Percentiles rank a stretch among this genome's conserved stretches.
Conservation (phyloP, 2,888 invertebrate genomes). For the Heliconius cydno region DNA sequence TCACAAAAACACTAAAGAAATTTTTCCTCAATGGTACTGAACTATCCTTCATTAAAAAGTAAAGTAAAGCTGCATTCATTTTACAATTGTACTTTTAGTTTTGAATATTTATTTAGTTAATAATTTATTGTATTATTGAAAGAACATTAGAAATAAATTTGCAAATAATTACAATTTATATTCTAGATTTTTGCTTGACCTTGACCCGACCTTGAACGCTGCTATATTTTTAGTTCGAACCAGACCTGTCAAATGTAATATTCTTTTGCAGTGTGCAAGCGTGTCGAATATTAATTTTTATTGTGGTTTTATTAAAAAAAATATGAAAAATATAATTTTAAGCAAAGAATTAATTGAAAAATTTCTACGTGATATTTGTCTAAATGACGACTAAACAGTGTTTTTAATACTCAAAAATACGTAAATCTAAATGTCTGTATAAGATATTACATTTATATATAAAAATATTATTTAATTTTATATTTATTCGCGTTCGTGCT, state of each 20-base stretch:
- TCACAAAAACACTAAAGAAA: neutral
- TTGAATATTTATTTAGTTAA: no score
- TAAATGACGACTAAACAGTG: no score
- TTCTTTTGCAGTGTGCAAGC: neutral
- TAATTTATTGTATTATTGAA: no score
- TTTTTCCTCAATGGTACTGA: neutral
- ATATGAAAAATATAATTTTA: no score
- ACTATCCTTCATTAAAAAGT: neutral
- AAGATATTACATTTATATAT: no score
- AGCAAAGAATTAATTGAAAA: no score
- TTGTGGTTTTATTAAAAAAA: neutral
- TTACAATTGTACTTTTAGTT: no score
- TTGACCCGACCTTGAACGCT: neutral
- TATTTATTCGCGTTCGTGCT: neutral
- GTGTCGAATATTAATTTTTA: neutral
- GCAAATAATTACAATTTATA: neutral
- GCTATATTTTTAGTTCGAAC: neutral
- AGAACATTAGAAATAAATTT: neutral
- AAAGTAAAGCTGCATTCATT: no score
- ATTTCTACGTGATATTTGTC: no score
- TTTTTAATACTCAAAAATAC: no score
- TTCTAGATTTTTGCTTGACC: neutral
- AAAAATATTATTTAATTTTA: no score
- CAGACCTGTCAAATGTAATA: neutral
- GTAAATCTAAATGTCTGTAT: no score